Conservation (phyloP, 2,797 vertebrate species). For the Pseudochaenichthys georgianus region DNA sequence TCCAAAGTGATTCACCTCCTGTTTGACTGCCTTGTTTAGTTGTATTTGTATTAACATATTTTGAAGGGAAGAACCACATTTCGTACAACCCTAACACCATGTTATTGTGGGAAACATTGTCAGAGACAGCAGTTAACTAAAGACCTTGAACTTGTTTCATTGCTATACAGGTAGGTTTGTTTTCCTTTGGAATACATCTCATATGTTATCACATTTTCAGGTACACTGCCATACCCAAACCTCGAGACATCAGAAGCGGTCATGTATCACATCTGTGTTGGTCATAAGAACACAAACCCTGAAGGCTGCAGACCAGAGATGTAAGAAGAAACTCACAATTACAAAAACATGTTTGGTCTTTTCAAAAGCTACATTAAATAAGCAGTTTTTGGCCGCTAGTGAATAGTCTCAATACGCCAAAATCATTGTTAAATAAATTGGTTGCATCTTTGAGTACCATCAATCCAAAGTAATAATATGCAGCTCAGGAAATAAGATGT, state of each 20-base stretch:
- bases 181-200: neutral
- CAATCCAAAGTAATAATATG: too few relatives aligned
- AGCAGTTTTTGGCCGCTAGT: neutral
- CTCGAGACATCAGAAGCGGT: constrained; percentile 81
- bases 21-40: too few relatives aligned
- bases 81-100: too few relatives aligned
- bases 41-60: too few relatives aligned
- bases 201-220: constrained; percentile 47
- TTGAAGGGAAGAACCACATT: too few relatives aligned
- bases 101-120: too few relatives aligned
- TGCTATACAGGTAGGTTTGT: neutral
- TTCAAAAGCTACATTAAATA: neutral
- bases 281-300: constrained; percentile 79
- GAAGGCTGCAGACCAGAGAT: constrained; percentile 82
- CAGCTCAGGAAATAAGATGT: too few relatives aligned
- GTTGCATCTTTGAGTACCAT: too few relatives aligned
- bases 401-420: neutral
- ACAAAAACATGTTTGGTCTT: neutral
- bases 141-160: neutral
- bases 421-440: neutral
- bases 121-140: neutral
- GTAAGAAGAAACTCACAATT: constrained; percentile 63
- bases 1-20: neutral
- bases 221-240: constrained; percentile 79
- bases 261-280: constrained; percentile 81